Conservation (phyloP, 2,797 vertebrate genomes). For the Rhinophrynus dorsalis region DNA sequence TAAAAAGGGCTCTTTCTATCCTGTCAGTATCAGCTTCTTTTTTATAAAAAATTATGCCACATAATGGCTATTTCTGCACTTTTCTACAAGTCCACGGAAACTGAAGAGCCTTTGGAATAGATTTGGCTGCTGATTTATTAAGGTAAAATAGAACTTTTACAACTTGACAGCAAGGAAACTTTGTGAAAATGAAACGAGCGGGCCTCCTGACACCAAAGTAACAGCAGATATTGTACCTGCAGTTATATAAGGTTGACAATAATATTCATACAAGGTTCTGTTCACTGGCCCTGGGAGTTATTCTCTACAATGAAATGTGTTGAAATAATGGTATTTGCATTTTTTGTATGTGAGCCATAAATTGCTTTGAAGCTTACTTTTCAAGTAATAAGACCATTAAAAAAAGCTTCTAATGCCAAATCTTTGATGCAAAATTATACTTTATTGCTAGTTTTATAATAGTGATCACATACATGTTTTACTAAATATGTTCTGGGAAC, state of each 20-base stretch:
- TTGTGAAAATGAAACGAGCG: conserved; percentile 11
- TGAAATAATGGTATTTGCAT: conserved; percentile 1
- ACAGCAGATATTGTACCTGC: neutral
- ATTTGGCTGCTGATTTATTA: conserved; percentile 40
- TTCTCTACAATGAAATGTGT: neutral
- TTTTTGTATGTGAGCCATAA: neutral
- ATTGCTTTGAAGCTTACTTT: too few relatives aligned
- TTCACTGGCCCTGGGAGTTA: neutral
- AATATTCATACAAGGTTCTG: conserved; percentile 15
- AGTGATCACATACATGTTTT: too few relatives aligned
- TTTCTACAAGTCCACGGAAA: conserved; percentile 41
- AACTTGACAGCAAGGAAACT: conserved; percentile 40
- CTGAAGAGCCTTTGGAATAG: conserved; percentile 38
- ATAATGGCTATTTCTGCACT: conserved; percentile 34
- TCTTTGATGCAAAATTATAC: too few relatives aligned
- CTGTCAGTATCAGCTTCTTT: conserved; percentile 33
- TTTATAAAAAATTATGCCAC: conserved; percentile 29
- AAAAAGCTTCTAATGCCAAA: too few relatives aligned
- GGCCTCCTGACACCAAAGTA: conserved; percentile 24
- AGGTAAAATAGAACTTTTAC: conserved; percentile 29
- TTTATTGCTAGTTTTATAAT: too few relatives aligned
- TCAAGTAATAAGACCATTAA: too few relatives aligned
- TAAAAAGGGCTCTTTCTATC: conserved; percentile 39
- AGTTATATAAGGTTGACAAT: conserved; percentile 16
- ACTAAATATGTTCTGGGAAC: too few relatives aligned